Evolutionary conservation across 2,888 invertebrate species (phyloP).

Genomic region (Acronicta leporina): DNA sequence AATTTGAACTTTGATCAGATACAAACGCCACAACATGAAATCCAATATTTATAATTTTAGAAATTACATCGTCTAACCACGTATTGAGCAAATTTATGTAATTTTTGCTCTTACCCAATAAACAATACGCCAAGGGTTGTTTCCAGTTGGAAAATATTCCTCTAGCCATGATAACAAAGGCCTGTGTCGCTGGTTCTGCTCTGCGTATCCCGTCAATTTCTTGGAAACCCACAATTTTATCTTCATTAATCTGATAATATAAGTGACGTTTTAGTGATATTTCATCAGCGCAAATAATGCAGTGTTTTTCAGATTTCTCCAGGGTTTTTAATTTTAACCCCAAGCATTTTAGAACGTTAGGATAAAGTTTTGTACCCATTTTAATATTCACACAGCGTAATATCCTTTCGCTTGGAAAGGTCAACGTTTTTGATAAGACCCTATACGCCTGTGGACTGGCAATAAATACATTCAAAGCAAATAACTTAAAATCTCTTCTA

Average conservation of each 20-base stretch:
- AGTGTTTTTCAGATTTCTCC: neutral
- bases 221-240: neutral
- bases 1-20: conserved; percentile 1
- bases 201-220: neutral
- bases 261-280: neutral
- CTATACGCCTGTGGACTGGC: neutral
- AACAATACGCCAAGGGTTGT: neutral
- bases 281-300: conserved; percentile 1
- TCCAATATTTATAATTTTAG: neutral
- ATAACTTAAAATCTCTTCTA: neutral
- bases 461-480: neutral
- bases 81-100: neutral
- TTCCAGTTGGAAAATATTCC: neutral
- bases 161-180: neutral
- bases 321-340: neutral
- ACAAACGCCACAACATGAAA: neutral
- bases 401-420: neutral
- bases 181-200: neutral
- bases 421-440: neutral
- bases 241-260: neutral
- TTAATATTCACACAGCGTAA: neutral
- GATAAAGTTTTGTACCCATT: conserved; percentile 2
- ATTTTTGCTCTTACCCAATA: neutral
- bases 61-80: neutral
- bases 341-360: neutral